Conservation (phyloP, 1,140 invertebrate species). For the Psix sp. region DNA sequence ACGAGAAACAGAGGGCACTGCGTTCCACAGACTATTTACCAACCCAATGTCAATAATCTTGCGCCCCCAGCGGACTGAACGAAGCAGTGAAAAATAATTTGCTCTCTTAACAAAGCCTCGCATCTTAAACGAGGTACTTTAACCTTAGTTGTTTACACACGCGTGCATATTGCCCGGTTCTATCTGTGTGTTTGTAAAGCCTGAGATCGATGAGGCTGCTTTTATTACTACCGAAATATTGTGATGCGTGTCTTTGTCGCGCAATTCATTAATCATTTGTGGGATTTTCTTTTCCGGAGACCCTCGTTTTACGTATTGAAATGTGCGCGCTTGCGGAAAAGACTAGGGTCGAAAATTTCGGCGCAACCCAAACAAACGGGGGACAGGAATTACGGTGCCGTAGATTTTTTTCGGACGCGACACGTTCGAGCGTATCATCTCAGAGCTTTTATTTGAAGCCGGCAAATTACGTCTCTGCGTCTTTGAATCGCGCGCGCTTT, state of each 20-base stretch:
- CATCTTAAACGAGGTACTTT: conserved; percentile 30
- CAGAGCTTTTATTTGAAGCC: too few species aligned
- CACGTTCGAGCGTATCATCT: too few species aligned
- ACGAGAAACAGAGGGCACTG: neutral
- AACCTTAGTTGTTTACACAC: conserved; percentile 30
- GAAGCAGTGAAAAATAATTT: conserved; percentile 45
- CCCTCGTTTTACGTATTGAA: conserved; percentile 39
- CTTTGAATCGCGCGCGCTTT: conserved; percentile 10
- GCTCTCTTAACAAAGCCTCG: conserved; percentile 36
- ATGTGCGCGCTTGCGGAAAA: conserved; percentile 34
- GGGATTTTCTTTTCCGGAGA: conserved; percentile 36
- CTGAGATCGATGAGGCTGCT: conserved; percentile 23
- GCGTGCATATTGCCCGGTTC: conserved; percentile 6
- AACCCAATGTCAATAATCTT: conserved; percentile 29
- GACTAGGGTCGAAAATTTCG: conserved; percentile 32
- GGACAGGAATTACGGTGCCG: neutral
- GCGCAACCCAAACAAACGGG: too few species aligned
- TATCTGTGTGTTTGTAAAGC: conserved; percentile 9
- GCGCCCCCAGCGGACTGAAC: conserved; percentile 8
- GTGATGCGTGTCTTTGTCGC: conserved; percentile 9
- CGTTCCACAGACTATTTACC: conserved; percentile 37
- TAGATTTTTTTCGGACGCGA: conserved; percentile 1
- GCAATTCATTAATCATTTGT: conserved; percentile 44
- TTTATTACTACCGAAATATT: conserved; percentile 45
- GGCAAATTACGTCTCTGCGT: too few species aligned